These are phyloP conservation scores for Spisula subtruncata DNA, from an alignment of 2,888 invertebrate genomes.

Conservation along the genomic window DNA sequence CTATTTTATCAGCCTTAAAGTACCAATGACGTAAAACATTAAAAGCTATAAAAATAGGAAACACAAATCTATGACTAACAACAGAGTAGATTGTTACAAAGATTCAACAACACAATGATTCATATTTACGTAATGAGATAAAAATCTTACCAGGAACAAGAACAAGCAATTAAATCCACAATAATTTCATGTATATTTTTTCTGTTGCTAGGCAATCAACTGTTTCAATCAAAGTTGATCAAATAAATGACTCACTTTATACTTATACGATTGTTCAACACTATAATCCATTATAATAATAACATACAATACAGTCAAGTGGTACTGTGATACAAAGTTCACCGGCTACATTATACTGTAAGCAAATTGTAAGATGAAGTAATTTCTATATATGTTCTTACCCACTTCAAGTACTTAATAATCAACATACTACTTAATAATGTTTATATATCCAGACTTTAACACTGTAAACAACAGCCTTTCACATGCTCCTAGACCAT, in stretches of 20 bases:
- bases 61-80: too few species aligned
- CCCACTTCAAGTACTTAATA: background rate
- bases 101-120: too few species aligned
- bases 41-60: too few species aligned
- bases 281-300: background rate
- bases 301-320: background rate
- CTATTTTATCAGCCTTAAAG: too few species aligned
- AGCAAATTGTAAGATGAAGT: background rate
- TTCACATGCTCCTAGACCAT: background rate
- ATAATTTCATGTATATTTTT: constrained; percentile 7
- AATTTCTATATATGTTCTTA: background rate
- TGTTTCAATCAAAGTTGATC: background rate
- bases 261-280: too few species aligned
- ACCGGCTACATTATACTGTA: background rate
- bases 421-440: too few species aligned
- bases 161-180: background rate
- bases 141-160: background rate
- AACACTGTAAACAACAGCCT: too few species aligned
- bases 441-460: too few species aligned
- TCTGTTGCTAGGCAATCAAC: background rate
- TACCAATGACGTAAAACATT: too few species aligned
- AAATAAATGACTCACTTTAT: too few species aligned
- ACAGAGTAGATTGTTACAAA: too few species aligned
- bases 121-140: background rate
- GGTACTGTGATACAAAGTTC: too few species aligned